Base-by-base conservation (phyloP, 2,888 invertebrate species). In the Keiferia lycopersicella region DNA sequence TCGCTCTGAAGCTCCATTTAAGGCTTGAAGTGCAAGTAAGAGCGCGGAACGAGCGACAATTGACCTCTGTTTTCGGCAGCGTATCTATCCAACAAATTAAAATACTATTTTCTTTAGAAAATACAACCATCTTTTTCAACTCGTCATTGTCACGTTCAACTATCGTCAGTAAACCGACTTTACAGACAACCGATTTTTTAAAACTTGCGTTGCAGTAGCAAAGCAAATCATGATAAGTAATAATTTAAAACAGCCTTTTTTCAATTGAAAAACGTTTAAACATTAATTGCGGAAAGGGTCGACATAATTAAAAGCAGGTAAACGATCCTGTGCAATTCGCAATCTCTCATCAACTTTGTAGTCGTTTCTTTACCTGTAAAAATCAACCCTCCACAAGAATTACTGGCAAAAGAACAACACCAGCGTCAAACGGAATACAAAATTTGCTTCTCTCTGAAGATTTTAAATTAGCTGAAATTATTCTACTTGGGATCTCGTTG, bases 361-460 rank as follows among this genome's bases (percentile, higher is more conserved):
- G 75, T 75, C 74, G 75, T 76, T 34, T 74, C 72, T 69, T 69
- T 65, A 58, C 56, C 71, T 68, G 66, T 71, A 76, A 79, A 78
- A 80, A 79, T 76, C 73, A 78, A 77, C 77, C 75, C 76, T 74
- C 75, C 65, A 66, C 57, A 22, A 51, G 73, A 79, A 75, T 77
- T 77, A 69, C 67, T 67, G 69, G 72, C 72, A 76, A 78, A 71
- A 73, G 69, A 74, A 72, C 72, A 72, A 73, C 67, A 64, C 64
- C 66, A 67, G 66, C 72, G 68, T 67, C 72, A 75, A 72, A 75
- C 74, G 72, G 74, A 76, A 78, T 73, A 71, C 70, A 73, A 73
- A 76, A 76, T 77, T 75, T 66, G 73, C 78, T 61, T 34, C 78
- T 72, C 66, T 63, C 65, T 67, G 62, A 68, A 65, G 62, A 66